Evolutionary conservation across 2,888 invertebrate genomes (phyloP).

Genomic region (Hirtodrosophila confusa): DNA sequence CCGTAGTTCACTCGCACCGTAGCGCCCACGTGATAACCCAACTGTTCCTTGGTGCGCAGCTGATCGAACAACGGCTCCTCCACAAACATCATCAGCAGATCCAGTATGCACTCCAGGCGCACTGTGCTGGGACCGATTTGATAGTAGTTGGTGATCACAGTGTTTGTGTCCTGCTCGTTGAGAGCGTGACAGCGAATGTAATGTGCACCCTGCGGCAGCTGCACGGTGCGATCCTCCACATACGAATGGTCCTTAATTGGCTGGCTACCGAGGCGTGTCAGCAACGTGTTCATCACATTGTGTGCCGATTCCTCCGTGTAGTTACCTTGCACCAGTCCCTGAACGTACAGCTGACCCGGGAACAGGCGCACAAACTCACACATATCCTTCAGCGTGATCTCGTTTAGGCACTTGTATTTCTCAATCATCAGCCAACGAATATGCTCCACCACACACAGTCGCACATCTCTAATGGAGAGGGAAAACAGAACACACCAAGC

Average conservation of each 20-base stretch:
- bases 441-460: conserved; percentile 88
- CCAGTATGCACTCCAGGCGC: conserved; percentile 87
- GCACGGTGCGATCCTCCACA: conserved; percentile 86
- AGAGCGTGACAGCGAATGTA: conserved; percentile 89
- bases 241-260: conserved; percentile 70
- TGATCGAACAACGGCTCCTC: conserved; percentile 95
- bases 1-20: conserved; percentile 90
- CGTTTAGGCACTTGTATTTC: conserved; percentile 86
- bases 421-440: conserved; percentile 89
- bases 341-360: conserved; percentile 88
- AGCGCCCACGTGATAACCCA: conserved; percentile 93
- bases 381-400: conserved; percentile 87
- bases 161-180: conserved; percentile 90
- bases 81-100: conserved; percentile 92
- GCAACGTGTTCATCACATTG: conserved; percentile 86
- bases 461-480: conserved; percentile 86
- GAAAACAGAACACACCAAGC: neutral
- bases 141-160: conserved; percentile 93
- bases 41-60: conserved; percentile 93
- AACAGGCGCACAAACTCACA: conserved; percentile 86
- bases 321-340: conserved; percentile 93
- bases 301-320: conserved; percentile 87
- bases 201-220: conserved; percentile 88
- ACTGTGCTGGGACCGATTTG: conserved; percentile 89
- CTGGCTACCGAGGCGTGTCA: conserved; percentile 86